Conservation (phyloP, 1,140 invertebrate species). For the Mylabris phalerata region DNA sequence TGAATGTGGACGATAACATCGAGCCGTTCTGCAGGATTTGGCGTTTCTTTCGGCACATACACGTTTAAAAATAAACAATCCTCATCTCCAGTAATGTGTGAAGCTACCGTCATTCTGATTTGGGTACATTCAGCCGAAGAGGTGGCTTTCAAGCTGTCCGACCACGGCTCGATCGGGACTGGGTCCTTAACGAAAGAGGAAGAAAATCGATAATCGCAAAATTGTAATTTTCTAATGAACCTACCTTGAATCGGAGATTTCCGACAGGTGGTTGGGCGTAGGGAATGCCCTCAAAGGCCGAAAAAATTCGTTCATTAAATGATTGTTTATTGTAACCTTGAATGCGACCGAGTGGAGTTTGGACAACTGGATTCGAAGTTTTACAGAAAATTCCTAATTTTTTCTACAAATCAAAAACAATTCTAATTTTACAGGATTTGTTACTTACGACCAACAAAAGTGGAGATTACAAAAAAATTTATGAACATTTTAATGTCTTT, state of each 20-base stretch:
- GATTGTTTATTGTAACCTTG: conserved; percentile 22
- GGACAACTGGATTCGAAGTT: background rate
- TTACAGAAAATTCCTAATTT: no score
- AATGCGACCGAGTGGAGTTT: conserved; percentile 11
- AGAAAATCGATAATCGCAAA: background rate
- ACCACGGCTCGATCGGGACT: conserved; percentile 23
- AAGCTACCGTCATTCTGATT: background rate
- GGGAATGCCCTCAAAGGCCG: conserved; percentile 54
- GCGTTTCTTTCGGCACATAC: conserved; percentile 28
- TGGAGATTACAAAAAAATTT: no score
- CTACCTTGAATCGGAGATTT: conserved; percentile 48
- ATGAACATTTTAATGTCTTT: no score
- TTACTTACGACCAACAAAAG: no score
- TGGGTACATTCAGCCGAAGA: conserved; percentile 10
- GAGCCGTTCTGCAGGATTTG: conserved; percentile 31
- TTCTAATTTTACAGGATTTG: no score
- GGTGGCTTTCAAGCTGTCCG: conserved; percentile 18
- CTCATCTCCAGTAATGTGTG: background rate
- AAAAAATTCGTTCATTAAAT: conserved; percentile 40
- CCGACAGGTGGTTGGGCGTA: conserved; percentile 54
- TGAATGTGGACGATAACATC: conserved; percentile 53
- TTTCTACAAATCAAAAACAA: no score
- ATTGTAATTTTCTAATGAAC: background rate
- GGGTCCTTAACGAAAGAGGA: conserved; percentile 17
- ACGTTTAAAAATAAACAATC: conserved; percentile 23